These are phyloP conservation scores for Anguilla marmorata DNA, from an alignment of 2,797 vertebrate genomes.

Conservation along the genomic window DNA sequence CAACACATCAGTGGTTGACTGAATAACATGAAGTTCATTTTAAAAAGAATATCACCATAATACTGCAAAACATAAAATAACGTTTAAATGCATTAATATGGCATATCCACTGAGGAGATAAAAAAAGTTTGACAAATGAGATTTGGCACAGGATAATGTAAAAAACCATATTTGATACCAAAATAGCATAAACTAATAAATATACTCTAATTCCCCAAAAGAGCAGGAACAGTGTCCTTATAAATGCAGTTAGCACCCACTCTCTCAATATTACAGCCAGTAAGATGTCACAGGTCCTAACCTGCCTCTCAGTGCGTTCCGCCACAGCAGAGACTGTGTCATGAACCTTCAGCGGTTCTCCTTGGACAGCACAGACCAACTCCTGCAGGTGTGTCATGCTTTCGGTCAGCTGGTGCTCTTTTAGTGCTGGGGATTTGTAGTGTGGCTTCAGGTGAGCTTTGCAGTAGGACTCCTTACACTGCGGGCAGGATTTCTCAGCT, in stretches of 20 bases:
- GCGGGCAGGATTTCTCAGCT: neutral
- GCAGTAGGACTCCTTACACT: neutral
- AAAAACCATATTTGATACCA: no score
- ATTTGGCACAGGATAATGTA: no score
- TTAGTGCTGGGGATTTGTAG: neutral
- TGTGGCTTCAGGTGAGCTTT: neutral
- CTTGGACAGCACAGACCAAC: neutral
- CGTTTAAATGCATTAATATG: no score
- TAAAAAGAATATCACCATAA: no score
- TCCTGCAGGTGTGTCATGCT: neutral
- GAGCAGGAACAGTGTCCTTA: neutral
- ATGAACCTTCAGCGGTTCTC: constrained; percentile 19
- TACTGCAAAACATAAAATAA: no score
- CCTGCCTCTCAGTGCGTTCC: neutral
- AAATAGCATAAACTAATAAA: neutral
- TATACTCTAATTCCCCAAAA: neutral
- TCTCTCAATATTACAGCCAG: neutral
- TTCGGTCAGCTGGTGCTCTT: neutral
- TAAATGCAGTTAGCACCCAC: neutral
- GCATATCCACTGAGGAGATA: no score
- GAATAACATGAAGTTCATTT: no score
- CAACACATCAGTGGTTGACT: neutral
- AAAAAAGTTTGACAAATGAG: no score
- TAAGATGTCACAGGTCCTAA: neutral
- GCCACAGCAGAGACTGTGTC: constrained; percentile 2